Evolutionary conservation across 2,888 invertebrate species (phyloP).

Genomic region (Agelastica alni): DNA sequence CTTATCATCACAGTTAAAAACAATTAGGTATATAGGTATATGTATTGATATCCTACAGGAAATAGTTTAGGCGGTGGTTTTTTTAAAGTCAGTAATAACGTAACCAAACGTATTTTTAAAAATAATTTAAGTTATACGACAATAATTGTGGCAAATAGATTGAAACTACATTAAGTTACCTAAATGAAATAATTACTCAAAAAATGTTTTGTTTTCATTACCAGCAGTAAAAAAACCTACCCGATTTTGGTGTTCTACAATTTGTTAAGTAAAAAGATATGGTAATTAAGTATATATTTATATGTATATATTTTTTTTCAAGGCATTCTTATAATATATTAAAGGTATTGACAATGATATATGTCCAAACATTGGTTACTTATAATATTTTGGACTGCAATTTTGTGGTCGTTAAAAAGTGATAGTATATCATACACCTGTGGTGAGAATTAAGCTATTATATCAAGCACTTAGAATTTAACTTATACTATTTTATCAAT

Average conservation of each 20-base stretch:
- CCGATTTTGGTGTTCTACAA: background rate
- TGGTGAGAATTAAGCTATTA: no score
- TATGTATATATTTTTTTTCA: constrained; percentile 6
- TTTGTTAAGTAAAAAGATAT: constrained; percentile 1
- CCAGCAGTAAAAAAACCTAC: background rate
- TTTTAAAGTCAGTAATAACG: background rate
- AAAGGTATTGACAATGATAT: constrained; percentile 14
- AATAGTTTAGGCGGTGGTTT: constrained; percentile 12
- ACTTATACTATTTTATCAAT: no score
- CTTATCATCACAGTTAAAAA: constrained; percentile 52
- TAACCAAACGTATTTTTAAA: background rate
- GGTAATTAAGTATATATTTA: no score
- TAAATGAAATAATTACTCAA: no score
- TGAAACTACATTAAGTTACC: no score
- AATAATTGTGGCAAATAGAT: no score
- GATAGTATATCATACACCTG: no score
- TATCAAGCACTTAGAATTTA: no score
- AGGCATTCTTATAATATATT: constrained; percentile 17
- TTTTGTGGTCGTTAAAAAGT: constrained; percentile 3
- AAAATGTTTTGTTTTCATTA: no score
- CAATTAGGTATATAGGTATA: constrained; percentile 19
- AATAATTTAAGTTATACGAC: background rate
- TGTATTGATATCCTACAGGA: constrained; percentile 10
- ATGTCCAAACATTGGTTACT: constrained; percentile 10
- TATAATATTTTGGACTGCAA: constrained; percentile 5